These are phyloP conservation scores for Catharus ustulatus DNA, from an alignment of 2,797 vertebrate species.

Conservation along the genomic window DNA sequence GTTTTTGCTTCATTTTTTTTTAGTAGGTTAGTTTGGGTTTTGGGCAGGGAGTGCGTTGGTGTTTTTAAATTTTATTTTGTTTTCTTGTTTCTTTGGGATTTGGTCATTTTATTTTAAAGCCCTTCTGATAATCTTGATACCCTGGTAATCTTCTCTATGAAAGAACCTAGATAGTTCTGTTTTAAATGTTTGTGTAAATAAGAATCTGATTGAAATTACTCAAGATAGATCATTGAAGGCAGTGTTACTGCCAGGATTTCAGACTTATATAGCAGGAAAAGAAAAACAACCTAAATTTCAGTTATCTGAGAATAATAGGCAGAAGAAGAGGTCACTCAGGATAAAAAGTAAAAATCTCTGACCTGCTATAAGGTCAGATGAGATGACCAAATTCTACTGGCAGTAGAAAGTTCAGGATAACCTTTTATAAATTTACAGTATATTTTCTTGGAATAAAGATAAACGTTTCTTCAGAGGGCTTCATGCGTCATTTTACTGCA, in stretches of 20 bases:
- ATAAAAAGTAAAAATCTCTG: not conserved
- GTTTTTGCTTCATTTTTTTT: not conserved
- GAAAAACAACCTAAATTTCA: not conserved
- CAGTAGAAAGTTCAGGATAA: not conserved
- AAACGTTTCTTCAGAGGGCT: slow-evolving; percentile 1
- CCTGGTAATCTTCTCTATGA: not conserved
- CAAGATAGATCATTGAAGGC: not conserved
- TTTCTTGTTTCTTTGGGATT: not conserved
- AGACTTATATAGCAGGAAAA: not conserved
- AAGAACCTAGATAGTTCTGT: not conserved
- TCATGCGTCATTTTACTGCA: not conserved
- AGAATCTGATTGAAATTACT: not conserved
- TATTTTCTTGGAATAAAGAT: slow-evolving; percentile 23
- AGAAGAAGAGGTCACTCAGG: not conserved
- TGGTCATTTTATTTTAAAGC: not conserved
- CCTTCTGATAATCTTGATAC: not conserved
- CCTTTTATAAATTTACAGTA: not conserved
- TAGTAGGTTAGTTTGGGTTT: accelerated
- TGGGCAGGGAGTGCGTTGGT: accelerated
- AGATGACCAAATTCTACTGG: not conserved
- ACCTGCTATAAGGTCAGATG: not conserved
- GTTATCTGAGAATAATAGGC: not conserved
- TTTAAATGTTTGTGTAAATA: not conserved
- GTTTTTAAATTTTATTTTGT: not conserved
- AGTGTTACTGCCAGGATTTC: not conserved